Evolutionary conservation across 2,113 vertebrate species (phyloP).

Genomic region (Struthio camelus): DNA sequence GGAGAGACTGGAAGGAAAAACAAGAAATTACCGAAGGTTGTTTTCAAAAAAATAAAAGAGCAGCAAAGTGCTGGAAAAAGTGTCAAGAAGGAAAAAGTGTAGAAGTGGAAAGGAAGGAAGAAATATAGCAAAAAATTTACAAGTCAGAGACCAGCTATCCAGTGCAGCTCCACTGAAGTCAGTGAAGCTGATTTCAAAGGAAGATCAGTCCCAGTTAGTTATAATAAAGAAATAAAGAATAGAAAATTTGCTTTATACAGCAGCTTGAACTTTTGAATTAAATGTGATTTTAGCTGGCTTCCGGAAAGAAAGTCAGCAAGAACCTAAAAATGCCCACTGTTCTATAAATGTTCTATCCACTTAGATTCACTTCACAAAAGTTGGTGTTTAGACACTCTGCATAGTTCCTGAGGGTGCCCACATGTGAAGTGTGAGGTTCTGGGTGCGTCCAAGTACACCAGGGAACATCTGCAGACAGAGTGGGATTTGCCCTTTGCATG

Average conservation of each 20-base stretch:
- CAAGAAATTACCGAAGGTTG: not conserved
- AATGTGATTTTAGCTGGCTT: not conserved
- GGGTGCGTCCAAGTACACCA: not conserved
- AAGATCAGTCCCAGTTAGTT: not conserved
- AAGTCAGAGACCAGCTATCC: not conserved
- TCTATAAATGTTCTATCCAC: not conserved
- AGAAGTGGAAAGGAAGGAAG: conserved; percentile 36
- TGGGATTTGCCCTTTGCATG: not conserved
- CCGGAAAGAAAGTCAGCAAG: not conserved
- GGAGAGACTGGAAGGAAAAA: not conserved
- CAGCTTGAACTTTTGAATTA: not conserved
- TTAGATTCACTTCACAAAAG: not conserved
- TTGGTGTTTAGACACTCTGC: not conserved
- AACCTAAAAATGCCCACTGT: not conserved
- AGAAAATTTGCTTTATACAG: not conserved
- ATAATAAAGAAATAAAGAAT: not conserved
- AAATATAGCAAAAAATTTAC: not conserved
- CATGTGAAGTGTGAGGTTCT: not conserved
- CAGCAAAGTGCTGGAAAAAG: conserved; percentile 24
- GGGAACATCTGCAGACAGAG: not conserved
- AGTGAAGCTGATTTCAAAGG: not conserved
- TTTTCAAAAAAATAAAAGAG: not conserved
- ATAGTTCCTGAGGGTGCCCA: not conserved
- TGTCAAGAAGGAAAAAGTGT: conserved; percentile 10
- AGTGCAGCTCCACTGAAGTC: not conserved